Evolutionary conservation across 2,888 invertebrate species (phyloP), one percentile per base, ranked within the genome.

Genomic region (Hoplodrina blanda): DNA sequence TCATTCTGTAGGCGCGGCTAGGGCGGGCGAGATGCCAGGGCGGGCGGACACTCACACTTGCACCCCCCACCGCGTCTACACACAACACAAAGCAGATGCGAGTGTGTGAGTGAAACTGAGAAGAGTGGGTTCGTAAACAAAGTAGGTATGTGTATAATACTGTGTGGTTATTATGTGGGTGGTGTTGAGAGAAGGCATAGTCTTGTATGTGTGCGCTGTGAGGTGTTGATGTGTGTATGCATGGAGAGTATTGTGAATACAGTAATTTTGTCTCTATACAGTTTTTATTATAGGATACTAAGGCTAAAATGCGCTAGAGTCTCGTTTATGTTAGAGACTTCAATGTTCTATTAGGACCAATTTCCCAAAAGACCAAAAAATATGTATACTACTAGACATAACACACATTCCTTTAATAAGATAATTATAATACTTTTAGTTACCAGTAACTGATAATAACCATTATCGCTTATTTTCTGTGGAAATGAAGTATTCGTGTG

Each of bases 1-100:
- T 81, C 72, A 74, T 56, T 62, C 52, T 49, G 69, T 75, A 74
- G 81, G 77, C 67, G 81, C 82, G 79, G 75, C 82, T 77, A 83
- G 87, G 85, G 84, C 78, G 85, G 79, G 71, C 80, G 82, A 85
- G 87, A 84, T 84, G 80, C 80, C 75, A 76, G 83, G 86, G 82
- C 84, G 85, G 85, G 82, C 82, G 78, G 80, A 63, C 80, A 73
- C 73, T 33, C 73, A 63, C 78, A 73, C 71, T 69, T 20, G 13
- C 37, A 44, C 56, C 37, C 37, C 33, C 4, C 30, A 15, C 11
- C 4, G 4, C 8, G 44, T 55, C 53, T 25, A 37, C 65, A 52
- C 59, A 49, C 20, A 2, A 5, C n/a, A 25, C 55, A 37, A 37
- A 19, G 20, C 20, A 15, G 33, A n/a, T 53, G 50, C 46, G 41